These are phyloP conservation scores for Champsocephalus gunnari DNA, from an alignment of 2,797 vertebrate species.

Conservation along the genomic window DNA sequence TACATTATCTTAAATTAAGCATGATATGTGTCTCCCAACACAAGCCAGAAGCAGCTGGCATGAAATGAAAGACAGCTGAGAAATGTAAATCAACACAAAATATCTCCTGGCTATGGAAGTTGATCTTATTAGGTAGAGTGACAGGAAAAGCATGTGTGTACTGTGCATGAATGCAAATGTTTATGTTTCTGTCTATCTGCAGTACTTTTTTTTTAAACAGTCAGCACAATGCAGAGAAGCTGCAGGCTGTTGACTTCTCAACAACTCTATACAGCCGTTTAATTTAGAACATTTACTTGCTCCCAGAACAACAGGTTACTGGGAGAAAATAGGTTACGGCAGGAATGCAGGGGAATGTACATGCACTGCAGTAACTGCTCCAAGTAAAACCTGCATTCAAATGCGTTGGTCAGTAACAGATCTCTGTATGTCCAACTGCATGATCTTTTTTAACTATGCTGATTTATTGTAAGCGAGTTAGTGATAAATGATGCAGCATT, in stretches of 20 bases:
- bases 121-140: neutral
- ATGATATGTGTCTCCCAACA: conserved; percentile 28
- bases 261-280: conserved; percentile 29
- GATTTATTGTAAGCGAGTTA: neutral
- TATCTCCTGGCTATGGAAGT: conserved; percentile 17
- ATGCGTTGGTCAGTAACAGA: neutral
- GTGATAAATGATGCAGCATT: neutral
- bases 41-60: conserved; percentile 37
- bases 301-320: conserved; percentile 20
- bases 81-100: conserved; percentile 25
- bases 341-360: conserved; percentile 16
- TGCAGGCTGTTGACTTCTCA: conserved; percentile 38
- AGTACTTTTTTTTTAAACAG: too few species aligned
- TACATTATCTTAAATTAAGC: conserved; percentile 50
- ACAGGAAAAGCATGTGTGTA: neutral
- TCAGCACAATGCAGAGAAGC: conserved; percentile 36
- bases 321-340: conserved; percentile 8
- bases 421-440: neutral
- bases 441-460: neutral
- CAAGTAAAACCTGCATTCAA: conserved; percentile 6
- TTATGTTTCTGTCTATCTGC: conserved; percentile 35
- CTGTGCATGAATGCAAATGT: conserved; percentile 35
- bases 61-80: conserved; percentile 48
- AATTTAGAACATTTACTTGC: conserved; percentile 21
- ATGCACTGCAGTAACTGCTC: conserved; percentile 6